Conservation (phyloP, 2,113 vertebrate genomes). For the Myodes glareolus region DNA sequence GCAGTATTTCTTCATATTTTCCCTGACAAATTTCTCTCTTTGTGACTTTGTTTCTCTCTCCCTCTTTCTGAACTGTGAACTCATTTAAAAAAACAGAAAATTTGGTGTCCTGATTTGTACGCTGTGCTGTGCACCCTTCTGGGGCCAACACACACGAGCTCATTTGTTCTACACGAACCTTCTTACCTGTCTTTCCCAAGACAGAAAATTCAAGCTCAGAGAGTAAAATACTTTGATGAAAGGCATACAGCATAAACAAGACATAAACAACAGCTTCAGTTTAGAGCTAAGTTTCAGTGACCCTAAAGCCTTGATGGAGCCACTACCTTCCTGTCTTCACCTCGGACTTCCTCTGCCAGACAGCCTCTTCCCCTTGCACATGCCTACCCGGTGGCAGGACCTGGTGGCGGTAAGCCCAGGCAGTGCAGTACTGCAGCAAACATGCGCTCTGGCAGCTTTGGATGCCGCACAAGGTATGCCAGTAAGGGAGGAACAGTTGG, state of each 20-base stretch:
- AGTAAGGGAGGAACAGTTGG: slow-evolving; percentile 87
- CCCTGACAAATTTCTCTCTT: neutral
- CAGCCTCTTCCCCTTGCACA: neutral
- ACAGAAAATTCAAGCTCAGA: neutral
- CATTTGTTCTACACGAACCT: neutral
- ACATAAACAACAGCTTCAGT: neutral
- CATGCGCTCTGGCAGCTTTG: slow-evolving; percentile 82
- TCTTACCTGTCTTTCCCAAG: neutral
- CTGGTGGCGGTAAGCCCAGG: slow-evolving; percentile 47
- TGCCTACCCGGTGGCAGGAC: neutral
- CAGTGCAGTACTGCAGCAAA: slow-evolving; percentile 74
- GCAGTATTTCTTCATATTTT: neutral
- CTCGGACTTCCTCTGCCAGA: slow-evolving; percentile 35
- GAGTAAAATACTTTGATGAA: neutral
- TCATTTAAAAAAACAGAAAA: neutral
- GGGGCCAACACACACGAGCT: neutral
- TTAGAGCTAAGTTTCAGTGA: neutral
- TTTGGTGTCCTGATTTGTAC: neutral
- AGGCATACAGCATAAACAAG: neutral
- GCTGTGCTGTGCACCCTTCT: neutral
- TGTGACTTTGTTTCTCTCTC: neutral
- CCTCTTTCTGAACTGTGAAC: neutral
- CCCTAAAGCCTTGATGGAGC: neutral
- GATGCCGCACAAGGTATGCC: slow-evolving; percentile 84
- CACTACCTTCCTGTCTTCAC: neutral